Percentiles rank a stretch among this genome's conserved stretches.
Evolutionary conservation across 2,797 vertebrate species (phyloP).

Genomic region (Emydoidea blandingii): DNA sequence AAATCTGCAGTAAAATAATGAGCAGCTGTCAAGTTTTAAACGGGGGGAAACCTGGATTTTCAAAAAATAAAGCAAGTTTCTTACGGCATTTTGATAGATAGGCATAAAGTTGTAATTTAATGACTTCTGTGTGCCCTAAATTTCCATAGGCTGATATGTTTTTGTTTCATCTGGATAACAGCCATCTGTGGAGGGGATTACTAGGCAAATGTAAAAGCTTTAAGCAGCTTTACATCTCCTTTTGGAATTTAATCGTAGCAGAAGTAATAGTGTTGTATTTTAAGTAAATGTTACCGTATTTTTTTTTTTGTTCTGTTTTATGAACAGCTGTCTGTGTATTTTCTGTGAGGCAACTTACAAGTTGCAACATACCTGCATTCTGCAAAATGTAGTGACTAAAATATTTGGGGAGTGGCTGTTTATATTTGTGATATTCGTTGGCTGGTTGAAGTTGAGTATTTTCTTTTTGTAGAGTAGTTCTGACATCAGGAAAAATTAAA

Average conservation of each 20-base stretch:
- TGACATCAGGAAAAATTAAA: neutral
- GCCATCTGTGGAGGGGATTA: slow-evolving; percentile 67
- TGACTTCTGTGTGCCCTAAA: neutral
- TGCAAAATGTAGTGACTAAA: neutral
- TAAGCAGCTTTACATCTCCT: slow-evolving; percentile 50
- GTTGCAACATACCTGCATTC: neutral
- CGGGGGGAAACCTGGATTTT: neutral
- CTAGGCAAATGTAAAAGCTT: slow-evolving; percentile 43
- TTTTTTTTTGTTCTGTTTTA: neutral
- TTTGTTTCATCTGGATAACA: slow-evolving; percentile 24
- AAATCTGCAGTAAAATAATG: neutral
- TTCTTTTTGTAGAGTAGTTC: neutral
- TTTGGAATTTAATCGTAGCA: slow-evolving; percentile 12
- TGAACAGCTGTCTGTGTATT: neutral
- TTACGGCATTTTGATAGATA: neutral
- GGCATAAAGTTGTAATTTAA: neutral
- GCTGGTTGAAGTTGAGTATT: neutral
- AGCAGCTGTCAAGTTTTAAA: neutral
- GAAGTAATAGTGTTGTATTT: neutral
- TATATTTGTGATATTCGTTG: neutral
- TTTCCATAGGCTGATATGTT: neutral
- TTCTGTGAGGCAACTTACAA: neutral
- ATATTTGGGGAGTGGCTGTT: neutral
- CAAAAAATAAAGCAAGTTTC: neutral
- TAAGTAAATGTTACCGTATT: neutral